These are phyloP conservation scores for Cacatua alba DNA, from an alignment of 2,113 vertebrate genomes.

Conservation along the genomic window DNA sequence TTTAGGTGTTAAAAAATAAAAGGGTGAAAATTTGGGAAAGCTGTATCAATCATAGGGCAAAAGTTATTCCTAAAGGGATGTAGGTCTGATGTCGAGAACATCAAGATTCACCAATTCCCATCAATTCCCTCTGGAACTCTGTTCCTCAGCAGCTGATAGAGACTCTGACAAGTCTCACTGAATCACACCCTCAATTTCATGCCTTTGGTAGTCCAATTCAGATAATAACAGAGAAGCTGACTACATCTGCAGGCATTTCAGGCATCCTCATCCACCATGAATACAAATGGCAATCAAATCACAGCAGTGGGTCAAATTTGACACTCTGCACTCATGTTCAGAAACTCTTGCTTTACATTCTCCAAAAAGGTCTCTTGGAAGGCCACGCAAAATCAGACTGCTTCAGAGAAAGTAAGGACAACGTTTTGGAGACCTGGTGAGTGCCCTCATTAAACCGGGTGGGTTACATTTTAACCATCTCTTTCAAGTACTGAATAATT, in stretches of 20 bases:
- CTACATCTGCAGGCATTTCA: not conserved
- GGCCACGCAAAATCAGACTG: rapidly evolving
- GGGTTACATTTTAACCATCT: not conserved
- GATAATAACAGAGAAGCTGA: not conserved
- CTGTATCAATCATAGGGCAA: not conserved
- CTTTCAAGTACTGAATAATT: not conserved
- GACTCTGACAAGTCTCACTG: not conserved
- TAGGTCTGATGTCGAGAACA: not conserved
- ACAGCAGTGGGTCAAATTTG: not conserved
- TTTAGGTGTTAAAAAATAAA: not conserved
- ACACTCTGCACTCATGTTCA: not conserved
- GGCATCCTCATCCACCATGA: not conserved
- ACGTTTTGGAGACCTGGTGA: not conserved
- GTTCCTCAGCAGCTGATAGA: not conserved
- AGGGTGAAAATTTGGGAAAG: not conserved
- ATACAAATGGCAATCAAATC: not conserved
- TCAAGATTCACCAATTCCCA: not conserved
- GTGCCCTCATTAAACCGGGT: not conserved
- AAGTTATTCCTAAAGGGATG: not conserved
- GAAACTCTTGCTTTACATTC: not conserved
- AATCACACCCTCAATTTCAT: not conserved
- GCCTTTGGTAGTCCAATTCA: not conserved
- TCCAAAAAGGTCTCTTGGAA: not conserved
- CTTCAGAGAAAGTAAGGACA: not conserved
- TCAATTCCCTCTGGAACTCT: not conserved